Base-by-base conservation (phyloP, 2,888 invertebrate species). In the Tachina lurida region DNA sequence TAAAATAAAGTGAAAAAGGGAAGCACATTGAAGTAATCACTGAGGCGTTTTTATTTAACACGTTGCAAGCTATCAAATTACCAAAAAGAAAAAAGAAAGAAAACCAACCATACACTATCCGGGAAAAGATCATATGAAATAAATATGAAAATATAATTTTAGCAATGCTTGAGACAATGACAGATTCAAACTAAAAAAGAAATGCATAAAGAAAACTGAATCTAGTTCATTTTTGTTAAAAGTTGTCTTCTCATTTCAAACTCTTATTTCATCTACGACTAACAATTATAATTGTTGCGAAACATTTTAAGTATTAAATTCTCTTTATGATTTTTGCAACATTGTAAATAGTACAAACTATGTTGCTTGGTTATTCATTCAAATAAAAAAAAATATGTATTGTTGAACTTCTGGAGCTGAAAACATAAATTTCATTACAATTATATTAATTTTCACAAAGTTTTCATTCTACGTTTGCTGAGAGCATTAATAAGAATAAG, bases 1-100 rank as follows among this genome's bases (percentile, higher is more conserved):
- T 80, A 79, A 76, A 83, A 86, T 83, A 86, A 78, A 81, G 68
- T 75, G 62, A 75, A 49, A 75, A 89, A 90, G 88, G 89, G 89
- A 88, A 88, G 87, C 89, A 88, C 87, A 88, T 88, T 88, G 87
- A 89, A 89, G 88, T 89, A 89, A 89, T 89, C 89, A 89, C 88
- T 89, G 89, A 90, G 90, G 90, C 90, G 90, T 89, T 89, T 88
- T 89, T 89, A 88, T 88, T 90, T 90, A 90, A 90, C 90, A 89
- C 90, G 89, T 88, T 88, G 89, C 86, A 87, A 87, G 89, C 90
- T 89, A 90, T 90, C 90, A 90, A 90, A 90, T 90, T 90, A 90
- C 90, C 86, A 88, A 88, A 88, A 88, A 84, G 84, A 43, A 47
- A 12, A 67, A 47, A 83, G 47, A 63, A 70, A 68, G 31, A 68